Evolutionary conservation across 1,140 invertebrate species (phyloP), one percentile per base, ranked within the genome.

Genomic region (Bombus turneri): DNA sequence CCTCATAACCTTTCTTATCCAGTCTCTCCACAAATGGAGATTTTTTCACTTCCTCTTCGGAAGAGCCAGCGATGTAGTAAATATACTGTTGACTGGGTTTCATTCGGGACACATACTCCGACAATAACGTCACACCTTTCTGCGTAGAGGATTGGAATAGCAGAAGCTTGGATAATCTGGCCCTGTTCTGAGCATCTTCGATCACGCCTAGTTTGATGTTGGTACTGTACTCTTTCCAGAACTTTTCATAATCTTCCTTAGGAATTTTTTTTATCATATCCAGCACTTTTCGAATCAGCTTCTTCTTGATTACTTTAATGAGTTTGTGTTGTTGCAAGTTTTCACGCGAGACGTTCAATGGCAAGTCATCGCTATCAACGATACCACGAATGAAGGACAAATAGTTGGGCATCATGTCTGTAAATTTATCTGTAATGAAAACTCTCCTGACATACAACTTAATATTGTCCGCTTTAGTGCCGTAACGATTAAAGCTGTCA

Each of bases 161-260:
- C 15, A 99, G 95, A 59, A 99, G 95, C 94, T 99, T 99, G 47
- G 99, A 98, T 28, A 99, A 95, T 85, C 99, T 97, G 22, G 98
- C 98, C 79, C 99, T 96, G 95, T 99, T 99, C 77, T 98, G 97
- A 34, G 99, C 97, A 95, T 99, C 99, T 96, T 99, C 99, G 96
- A 99, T 99, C 37, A 99, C 97, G 71, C 99, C 99, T 83, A 99
- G 95, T 95, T 99, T 99, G 89, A 99, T 98, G 95, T 99, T 99
- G 72, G 99, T 99, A 68, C 98, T 99, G 95, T 99, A 99, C 95
- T 99, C 99, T 93, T 99, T 99, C 99, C 99, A 99, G 96, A 99
- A 99, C 90, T 97, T 97, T 6, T 98, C 97, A 93, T 98, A 99
- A 41, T 99, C 97, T 80, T 98, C 98, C 78, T 98, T 97, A 72